phyloP scores from a whole-genome alignment of 2,113 vertebrate genomes.

The Lagopus muta region DNA sequence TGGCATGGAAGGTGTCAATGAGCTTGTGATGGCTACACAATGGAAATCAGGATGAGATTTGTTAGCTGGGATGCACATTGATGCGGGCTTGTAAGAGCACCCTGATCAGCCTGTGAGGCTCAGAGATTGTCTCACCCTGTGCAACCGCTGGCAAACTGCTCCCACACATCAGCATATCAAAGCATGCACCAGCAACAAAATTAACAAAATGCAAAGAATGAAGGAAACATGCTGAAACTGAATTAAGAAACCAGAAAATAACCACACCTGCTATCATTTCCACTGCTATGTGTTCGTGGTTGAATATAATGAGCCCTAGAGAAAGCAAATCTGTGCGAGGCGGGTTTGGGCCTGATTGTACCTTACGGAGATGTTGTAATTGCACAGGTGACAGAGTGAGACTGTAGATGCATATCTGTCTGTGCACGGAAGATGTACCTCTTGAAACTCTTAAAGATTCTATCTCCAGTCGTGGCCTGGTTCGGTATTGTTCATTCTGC shows the following conservation, averaged over 20 bases:
- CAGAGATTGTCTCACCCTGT: not conserved
- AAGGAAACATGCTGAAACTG: not conserved
- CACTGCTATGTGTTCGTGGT: not conserved
- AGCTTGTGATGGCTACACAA: not conserved
- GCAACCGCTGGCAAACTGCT: not conserved
- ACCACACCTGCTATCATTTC: not conserved
- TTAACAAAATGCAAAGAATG: not conserved
- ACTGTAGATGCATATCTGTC: not conserved
- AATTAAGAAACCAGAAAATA: not conserved
- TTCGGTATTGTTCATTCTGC: fast-evolving
- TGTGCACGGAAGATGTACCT: not conserved
- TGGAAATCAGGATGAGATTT: not conserved
- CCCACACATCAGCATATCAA: not conserved
- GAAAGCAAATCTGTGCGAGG: not conserved
- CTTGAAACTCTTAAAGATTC: not conserved
- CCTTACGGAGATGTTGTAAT: not conserved
- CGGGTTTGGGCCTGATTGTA: not conserved
- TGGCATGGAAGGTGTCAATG: not conserved
- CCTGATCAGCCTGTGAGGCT: not conserved
- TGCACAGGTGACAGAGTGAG: not conserved
- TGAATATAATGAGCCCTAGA: not conserved
- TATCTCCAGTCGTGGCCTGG: not conserved
- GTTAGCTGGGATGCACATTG: not conserved
- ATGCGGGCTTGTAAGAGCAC: not conserved
- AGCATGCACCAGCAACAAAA: not conserved